These are phyloP conservation scores for Pelecanoides urinatrix DNA, from an alignment of 2,113 vertebrate species.

Conservation along the genomic window DNA sequence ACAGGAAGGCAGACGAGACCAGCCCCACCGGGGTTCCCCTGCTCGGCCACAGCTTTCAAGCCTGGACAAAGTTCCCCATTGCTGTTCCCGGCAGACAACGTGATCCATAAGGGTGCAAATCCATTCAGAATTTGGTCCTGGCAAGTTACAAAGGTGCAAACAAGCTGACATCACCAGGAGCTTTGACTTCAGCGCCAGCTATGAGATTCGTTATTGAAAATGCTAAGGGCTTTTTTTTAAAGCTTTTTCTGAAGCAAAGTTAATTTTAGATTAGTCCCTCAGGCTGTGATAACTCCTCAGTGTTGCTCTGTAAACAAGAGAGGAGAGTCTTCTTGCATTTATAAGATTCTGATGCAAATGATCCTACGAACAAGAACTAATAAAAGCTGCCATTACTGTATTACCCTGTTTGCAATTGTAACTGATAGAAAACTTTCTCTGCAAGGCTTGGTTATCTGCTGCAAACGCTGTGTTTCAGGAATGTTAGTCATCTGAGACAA, in stretches of 20 bases:
- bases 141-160: slow-evolving; percentile 56
- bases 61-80: background rate
- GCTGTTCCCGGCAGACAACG: background rate
- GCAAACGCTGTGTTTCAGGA: slow-evolving; percentile 46
- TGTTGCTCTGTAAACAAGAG: slow-evolving; percentile 65
- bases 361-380: slow-evolving; percentile 37
- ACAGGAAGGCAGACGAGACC: background rate
- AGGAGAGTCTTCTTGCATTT: slow-evolving; percentile 54
- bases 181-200: slow-evolving; percentile 22
- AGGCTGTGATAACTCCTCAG: slow-evolving; percentile 68
- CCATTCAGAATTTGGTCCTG: slow-evolving; percentile 44
- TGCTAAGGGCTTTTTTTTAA: slow-evolving; percentile 52
- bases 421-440: slow-evolving; percentile 52
- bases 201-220: slow-evolving; percentile 53
- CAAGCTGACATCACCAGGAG: slow-evolving; percentile 56
- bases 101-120: slow-evolving; percentile 26
- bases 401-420: slow-evolving; percentile 40
- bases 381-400: background rate
- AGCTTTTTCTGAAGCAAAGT: slow-evolving; percentile 61
- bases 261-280: slow-evolving; percentile 65
- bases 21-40: background rate
- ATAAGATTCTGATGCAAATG: slow-evolving; percentile 54
- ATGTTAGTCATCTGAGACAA: slow-evolving; percentile 34
- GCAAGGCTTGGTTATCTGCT: background rate
- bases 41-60: background rate